phyloP scores from a whole-genome alignment of 2,888 invertebrate species.

The Leptothorax acervorum region DNA sequence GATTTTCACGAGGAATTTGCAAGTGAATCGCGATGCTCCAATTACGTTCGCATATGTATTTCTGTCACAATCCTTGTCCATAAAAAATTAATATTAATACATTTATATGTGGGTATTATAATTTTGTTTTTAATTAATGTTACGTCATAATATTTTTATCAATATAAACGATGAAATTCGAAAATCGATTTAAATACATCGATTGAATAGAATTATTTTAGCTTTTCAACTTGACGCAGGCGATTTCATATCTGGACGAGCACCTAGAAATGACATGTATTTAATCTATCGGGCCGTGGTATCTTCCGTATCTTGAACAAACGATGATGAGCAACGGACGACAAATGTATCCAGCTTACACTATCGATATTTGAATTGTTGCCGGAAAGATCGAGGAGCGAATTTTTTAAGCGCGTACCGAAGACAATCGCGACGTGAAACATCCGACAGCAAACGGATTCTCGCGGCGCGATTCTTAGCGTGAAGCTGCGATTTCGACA shows the following conservation, averaged over 20 bases:
- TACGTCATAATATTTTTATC: background rate
- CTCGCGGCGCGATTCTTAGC: background rate
- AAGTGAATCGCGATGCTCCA: background rate
- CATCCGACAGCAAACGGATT: background rate
- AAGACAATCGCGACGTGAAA: background rate
- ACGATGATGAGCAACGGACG: constrained; percentile 21
- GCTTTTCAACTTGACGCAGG: background rate
- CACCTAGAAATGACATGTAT: background rate
- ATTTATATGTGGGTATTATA: background rate
- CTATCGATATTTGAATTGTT: background rate
- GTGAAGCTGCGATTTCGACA: constrained; percentile 36
- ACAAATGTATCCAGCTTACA: background rate
- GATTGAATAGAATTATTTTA: background rate
- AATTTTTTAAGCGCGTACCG: background rate
- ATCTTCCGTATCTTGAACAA: constrained; percentile 43
- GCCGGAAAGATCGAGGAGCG: too few species aligned
- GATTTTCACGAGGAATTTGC: background rate
- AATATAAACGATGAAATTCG: background rate
- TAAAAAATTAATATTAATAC: background rate
- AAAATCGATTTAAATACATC: background rate
- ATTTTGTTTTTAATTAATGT: background rate
- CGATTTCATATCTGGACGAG: background rate
- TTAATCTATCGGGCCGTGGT: constrained; percentile 3
- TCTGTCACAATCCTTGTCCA: background rate
- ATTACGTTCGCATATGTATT: background rate